Evolutionary conservation across 2,888 invertebrate species (phyloP).

Genomic region (Ormyrus nitidulus): DNA sequence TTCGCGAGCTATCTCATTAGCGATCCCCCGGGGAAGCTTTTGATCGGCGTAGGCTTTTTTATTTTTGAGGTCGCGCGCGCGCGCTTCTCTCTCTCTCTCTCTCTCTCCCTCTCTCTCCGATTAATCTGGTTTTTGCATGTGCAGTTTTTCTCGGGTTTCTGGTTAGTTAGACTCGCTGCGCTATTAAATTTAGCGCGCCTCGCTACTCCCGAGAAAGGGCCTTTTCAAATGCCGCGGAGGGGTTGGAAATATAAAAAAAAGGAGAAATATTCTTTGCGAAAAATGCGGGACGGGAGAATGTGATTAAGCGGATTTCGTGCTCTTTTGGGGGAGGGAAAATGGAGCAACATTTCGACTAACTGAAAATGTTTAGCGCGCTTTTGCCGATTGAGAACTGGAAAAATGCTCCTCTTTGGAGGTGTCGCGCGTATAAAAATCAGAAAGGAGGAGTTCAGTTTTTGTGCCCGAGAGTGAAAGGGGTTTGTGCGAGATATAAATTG

Average conservation of each 20-base stretch:
- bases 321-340: not conserved
- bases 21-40: slow-evolving; percentile 32
- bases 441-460: too few species aligned
- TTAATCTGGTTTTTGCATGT: slow-evolving; percentile 34
- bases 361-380: not conserved
- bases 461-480: too few species aligned
- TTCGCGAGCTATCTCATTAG: slow-evolving; percentile 49
- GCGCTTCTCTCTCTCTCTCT: not conserved
- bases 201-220: not conserved
- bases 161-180: slow-evolving; percentile 41
- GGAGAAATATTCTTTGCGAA: slow-evolving; percentile 8
- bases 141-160: slow-evolving; percentile 8
- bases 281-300: not conserved
- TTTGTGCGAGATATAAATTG: too few species aligned
- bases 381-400: slow-evolving; percentile 1
- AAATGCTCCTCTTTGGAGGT: slow-evolving; percentile 1
- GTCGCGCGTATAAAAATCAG: too few species aligned
- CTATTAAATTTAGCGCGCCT: slow-evolving; percentile 46
- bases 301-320: slow-evolving; percentile 40
- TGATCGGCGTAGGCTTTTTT: slow-evolving; percentile 16
- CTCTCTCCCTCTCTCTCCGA: slow-evolving; percentile 15
- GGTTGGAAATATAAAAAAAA: slow-evolving; percentile 20
- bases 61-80: slow-evolving; percentile 37
- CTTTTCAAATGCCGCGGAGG: not conserved
- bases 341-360: not conserved